These are phyloP conservation scores for Manacus vitellinus DNA, from an alignment of 2,113 vertebrate genomes.

Conservation along the genomic window DNA sequence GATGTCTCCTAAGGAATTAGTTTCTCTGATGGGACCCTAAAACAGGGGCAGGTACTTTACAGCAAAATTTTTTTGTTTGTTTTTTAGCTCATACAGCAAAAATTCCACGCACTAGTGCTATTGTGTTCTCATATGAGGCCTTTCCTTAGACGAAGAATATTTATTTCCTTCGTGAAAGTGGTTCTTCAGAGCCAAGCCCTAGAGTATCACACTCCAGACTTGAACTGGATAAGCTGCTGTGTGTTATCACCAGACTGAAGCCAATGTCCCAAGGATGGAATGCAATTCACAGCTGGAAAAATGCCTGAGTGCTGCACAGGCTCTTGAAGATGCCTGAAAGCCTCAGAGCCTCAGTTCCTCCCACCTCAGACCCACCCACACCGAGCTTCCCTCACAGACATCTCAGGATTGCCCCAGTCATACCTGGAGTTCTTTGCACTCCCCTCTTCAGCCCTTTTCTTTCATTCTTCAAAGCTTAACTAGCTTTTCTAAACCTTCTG, in stretches of 20 bases:
- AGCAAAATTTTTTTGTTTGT: background rate
- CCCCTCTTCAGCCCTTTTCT: background rate
- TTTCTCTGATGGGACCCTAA: background rate
- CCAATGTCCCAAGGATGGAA: background rate
- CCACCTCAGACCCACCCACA: background rate
- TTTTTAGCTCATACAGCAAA: background rate
- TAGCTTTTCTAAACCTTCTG: background rate
- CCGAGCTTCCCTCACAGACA: background rate
- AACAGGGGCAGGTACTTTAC: background rate
- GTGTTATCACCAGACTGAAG: background rate
- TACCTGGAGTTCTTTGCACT: background rate
- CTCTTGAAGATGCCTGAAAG: background rate
- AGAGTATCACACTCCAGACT: background rate
- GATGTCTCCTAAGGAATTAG: background rate
- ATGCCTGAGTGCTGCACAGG: background rate
- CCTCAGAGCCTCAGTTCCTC: background rate
- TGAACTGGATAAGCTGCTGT: background rate
- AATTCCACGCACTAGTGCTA: background rate
- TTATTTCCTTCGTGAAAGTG: background rate
- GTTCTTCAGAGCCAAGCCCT: background rate
- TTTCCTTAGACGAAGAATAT: background rate
- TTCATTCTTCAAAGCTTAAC: background rate
- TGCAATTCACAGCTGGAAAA: background rate
- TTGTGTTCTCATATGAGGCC: fast-evolving
- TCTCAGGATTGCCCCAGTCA: background rate